Evolutionary conservation across 2,888 invertebrate genomes (phyloP), one percentile per base, ranked within the genome.

Genomic region (Chaetogeoica ovagalla): DNA sequence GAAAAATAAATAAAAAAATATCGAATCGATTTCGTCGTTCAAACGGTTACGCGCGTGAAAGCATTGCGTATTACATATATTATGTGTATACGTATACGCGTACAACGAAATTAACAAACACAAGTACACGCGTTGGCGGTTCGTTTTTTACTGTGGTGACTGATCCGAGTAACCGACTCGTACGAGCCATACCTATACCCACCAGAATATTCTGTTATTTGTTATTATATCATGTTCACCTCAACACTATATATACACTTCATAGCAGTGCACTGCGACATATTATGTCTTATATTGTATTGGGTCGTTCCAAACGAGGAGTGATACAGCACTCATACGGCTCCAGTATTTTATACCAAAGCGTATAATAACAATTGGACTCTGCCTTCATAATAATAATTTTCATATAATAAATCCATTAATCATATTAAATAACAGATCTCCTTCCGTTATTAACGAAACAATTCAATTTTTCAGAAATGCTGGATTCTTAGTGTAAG

Each of bases 131-230:
- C 71, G 52, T 63, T 79, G 79, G 17, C 71, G 63, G 71, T 79
- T 71, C 62, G 70, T 63, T 63, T 79, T 79, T 79, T 79, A 79
- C 79, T 79, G 70, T 52, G 62, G 70, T 52, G 62, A 60, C 77
- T n/a, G 63, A 63, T 71, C 37, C 37, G 62, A 52, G 69, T 48
- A 60, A 71, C 63, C 23, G 43, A 39, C 69, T 37, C 30, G 48
- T 55, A 74, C 39, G 30, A n/a, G n/a, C 30, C 7, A 30, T 73
- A 57, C 30, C 30, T 55, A 13, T 30, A 60, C 15, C 37, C 68
- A 77, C 70, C 70, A 71, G 62, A 39, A 55, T 37, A 71, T 43
- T 71, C 57, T 52, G 23, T 65, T 69, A 71, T 63, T 57, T 59
- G 59, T 43, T 66, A 37, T 63, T 71, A 48, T 52, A 69, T 68